Evolutionary conservation across 1,140 invertebrate genomes (phyloP), one percentile per base, ranked within the genome.

Genomic region (Prorops nasuta): DNA sequence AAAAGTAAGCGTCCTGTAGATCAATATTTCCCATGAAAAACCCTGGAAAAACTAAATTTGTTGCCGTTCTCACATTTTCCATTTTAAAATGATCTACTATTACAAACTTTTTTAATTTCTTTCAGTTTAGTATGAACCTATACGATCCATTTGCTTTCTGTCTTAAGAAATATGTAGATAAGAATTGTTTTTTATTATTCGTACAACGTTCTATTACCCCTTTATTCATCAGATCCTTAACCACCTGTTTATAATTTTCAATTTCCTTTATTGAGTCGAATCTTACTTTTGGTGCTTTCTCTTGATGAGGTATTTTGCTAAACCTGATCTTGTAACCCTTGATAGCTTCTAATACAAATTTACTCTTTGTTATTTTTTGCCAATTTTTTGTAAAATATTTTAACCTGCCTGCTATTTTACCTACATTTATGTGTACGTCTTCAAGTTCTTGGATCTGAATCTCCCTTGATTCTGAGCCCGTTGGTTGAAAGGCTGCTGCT

Each of bases 11-110:
- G 15, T 35, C 34, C 15, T 14, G 6, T 4, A 35, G 4, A 35
- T 35, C 34, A 4, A 35, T 35, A 4, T 6, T 35, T 8, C 34
- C 1, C 52, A 65, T n/a, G n/a, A n/a, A n/a, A n/a, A n/a, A n/a
- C n/a, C n/a, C n/a, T 28, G 24, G 24, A 28, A 28, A 28, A 28
- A 28, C 24, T 28, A 28, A 28, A 28, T 28, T 10, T 28, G 10
- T 28, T 28, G 24, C 24, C 4, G 24, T 28, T 6, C 10, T 28
- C 10, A 28, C 10, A 28, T 28, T 28, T 10, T 28, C 24, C 24
- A 28, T 28, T 10, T 28, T 28, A 28, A 28, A 28, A 28, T 28
- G 10, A 10, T 28, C 24, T 28, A 6, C 4, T 28, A 6, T 4
- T 28, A 28, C 10, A 10, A 28, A 28, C 10, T 28, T 10, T 6